These are phyloP conservation scores for Drosophila lacicola DNA, from an alignment of 2,888 invertebrate genomes.

Conservation along the genomic window DNA sequence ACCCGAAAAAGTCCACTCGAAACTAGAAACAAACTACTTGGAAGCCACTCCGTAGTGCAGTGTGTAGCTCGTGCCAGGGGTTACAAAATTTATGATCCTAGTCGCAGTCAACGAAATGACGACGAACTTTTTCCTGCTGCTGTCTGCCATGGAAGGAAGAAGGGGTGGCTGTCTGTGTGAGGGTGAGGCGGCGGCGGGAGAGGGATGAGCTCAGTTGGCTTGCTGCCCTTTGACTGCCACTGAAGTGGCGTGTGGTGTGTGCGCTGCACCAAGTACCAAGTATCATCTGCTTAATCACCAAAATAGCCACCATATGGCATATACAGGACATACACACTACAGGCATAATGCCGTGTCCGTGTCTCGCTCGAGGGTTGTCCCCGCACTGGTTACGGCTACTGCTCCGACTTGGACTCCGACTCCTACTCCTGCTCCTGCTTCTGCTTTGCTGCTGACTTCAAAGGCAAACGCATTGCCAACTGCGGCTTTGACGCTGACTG, in stretches of 20 bases:
- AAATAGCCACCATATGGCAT: slow-evolving; percentile 82
- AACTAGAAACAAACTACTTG: slow-evolving; percentile 28
- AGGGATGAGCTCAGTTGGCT: slow-evolving; percentile 57
- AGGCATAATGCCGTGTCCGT: slow-evolving; percentile 24
- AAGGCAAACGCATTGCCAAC: slow-evolving; percentile 69
- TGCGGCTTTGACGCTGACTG: slow-evolving; percentile 46
- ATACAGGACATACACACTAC: slow-evolving; percentile 14
- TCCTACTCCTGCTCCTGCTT: not conserved
- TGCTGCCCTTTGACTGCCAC: slow-evolving; percentile 58
- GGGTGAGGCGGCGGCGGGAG: slow-evolving; percentile 20
- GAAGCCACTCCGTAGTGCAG: slow-evolving; percentile 16
- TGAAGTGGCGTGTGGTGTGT: slow-evolving; percentile 44
- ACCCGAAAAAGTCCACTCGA: slow-evolving; percentile 36
- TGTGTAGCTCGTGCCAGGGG: slow-evolving; percentile 40
- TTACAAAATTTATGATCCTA: slow-evolving; percentile 76
- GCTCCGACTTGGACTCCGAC: not conserved
- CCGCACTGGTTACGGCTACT: slow-evolving; percentile 13
- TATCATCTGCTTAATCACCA: slow-evolving; percentile 82
- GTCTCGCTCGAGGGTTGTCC: slow-evolving; percentile 46
- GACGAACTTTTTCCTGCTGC: slow-evolving; percentile 68
- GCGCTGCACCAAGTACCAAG: slow-evolving; percentile 45
- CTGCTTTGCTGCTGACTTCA: slow-evolving; percentile 50
- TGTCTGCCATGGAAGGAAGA: slow-evolving; percentile 20
- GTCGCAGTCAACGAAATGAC: slow-evolving; percentile 71
- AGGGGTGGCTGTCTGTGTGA: slow-evolving; percentile 5